These are phyloP conservation scores for Denticeps clupeoides DNA, from an alignment of 2,797 vertebrate species.

Conservation along the genomic window DNA sequence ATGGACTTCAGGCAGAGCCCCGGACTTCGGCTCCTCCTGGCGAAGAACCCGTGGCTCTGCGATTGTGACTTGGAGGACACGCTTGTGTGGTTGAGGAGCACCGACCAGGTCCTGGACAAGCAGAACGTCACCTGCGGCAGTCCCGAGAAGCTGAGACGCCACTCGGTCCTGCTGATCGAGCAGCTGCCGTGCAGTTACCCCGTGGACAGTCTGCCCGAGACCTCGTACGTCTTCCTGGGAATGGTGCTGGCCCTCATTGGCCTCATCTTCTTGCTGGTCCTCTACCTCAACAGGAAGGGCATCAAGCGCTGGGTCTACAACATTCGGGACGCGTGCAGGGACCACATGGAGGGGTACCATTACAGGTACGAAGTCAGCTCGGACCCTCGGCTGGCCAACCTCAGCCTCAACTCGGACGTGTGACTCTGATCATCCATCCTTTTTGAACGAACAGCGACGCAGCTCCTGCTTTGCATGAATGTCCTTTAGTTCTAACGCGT, in stretches of 20 bases:
- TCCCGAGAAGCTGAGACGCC: conserved; percentile 54
- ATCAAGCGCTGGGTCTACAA: conserved; percentile 98
- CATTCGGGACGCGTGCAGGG: conserved; percentile 92
- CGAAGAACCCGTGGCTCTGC: conserved; percentile 77
- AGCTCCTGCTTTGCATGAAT: conserved; percentile 1
- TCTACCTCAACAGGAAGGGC: conserved; percentile 94
- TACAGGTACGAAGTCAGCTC: conserved; percentile 95
- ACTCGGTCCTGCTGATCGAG: conserved; percentile 56
- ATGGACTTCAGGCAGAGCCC: conserved; percentile 52
- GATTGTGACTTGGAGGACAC: conserved; percentile 70
- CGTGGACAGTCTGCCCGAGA: conserved; percentile 74
- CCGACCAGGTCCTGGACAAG: conserved; percentile 52
- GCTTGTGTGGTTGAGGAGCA: conserved; percentile 72
- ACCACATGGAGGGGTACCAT: conserved; percentile 99
- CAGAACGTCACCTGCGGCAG: conserved; percentile 61
- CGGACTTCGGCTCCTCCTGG: conserved; percentile 50
- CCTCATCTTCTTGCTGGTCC: conserved; percentile 90
- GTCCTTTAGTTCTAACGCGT: not conserved
- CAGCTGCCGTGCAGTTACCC: conserved; percentile 60
- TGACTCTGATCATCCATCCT: conserved; percentile 41
- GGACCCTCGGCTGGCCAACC: conserved; percentile 84
- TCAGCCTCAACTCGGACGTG: conserved; percentile 90
- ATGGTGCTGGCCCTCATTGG: conserved; percentile 93
- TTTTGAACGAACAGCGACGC: not conserved
- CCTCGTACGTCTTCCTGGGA: conserved; percentile 90